phyloP scores from a whole-genome alignment of 2,113 vertebrate genomes.

The Mustela nigripes region DNA sequence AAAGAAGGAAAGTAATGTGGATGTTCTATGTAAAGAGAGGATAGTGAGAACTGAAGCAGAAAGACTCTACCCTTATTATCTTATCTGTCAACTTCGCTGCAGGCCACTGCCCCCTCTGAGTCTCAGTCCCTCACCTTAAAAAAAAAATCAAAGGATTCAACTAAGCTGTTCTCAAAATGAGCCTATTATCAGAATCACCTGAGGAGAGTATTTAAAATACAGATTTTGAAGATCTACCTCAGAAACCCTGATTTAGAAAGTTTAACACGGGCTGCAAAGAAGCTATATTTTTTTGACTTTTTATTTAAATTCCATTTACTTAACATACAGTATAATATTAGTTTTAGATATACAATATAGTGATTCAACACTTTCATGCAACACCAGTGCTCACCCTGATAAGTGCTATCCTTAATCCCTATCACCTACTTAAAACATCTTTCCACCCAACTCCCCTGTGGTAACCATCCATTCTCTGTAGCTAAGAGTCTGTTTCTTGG shows the following conservation, averaged over 20 bases:
- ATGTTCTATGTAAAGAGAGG: not conserved
- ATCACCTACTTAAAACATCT: not conserved
- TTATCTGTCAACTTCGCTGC: not conserved
- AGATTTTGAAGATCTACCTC: not conserved
- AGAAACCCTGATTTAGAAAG: conserved; percentile 38
- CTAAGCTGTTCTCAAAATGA: not conserved
- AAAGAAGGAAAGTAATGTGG: not conserved
- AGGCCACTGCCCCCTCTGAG: not conserved
- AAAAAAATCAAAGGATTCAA: conserved; percentile 31
- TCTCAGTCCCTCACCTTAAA: conserved; percentile 27
- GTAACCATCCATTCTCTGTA: not conserved
- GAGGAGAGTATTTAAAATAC: conserved; percentile 52
- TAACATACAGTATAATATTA: not conserved
- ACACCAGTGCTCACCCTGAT: not conserved
- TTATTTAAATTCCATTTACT: not conserved
- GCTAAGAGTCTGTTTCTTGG: no score
- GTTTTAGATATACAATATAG: not conserved
- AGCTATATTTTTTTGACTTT: not conserved
- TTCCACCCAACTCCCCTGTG: not conserved
- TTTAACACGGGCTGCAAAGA: not conserved
- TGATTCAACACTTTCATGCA: not conserved
- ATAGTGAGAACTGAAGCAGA: not conserved
- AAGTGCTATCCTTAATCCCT: not conserved
- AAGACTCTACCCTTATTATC: conserved; percentile 48
- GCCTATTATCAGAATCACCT: conserved; percentile 43